phyloP scores from a whole-genome alignment of 1,140 invertebrate genomes.

The Temnothorax nylanderi region DNA sequence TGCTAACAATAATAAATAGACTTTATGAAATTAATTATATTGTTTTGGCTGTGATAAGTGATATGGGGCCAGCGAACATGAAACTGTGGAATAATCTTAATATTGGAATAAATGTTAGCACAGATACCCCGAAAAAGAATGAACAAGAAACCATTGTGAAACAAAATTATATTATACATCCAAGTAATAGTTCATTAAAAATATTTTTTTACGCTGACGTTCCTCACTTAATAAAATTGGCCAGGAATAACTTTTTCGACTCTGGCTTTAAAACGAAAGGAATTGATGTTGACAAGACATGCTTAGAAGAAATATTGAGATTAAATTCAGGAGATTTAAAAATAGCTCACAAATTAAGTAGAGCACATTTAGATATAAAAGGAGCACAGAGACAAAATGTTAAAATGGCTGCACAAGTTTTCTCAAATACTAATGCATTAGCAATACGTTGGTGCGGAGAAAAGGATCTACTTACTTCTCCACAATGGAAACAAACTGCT shows the following conservation, averaged over 20 bases:
- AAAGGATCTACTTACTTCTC: neutral
- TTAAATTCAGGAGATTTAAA: neutral
- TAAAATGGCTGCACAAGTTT: neutral
- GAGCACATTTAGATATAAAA: slow-evolving; percentile 2
- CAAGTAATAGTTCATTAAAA: neutral
- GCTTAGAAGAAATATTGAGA: slow-evolving; percentile 1
- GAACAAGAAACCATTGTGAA: neutral
- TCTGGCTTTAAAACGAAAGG: neutral
- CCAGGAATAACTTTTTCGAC: slow-evolving; percentile 7
- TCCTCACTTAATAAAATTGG: slow-evolving; percentile 8
- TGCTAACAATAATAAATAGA: neutral
- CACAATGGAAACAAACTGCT: neutral
- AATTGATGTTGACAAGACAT: neutral
- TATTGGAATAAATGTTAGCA: neutral
- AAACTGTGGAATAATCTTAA: neutral
- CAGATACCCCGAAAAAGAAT: neutral
- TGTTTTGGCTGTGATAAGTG: neutral
- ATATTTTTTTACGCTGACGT: neutral
- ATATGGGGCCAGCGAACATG: neutral
- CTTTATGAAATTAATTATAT: neutral
- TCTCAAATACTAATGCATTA: neutral
- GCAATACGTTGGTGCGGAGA: neutral
- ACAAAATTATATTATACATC: neutral
- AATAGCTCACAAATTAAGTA: neutral
- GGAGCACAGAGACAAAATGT: neutral